Evolutionary conservation across 2,113 vertebrate genomes (phyloP), one percentile per base, ranked within the genome.

Genomic region (Pyrgilauda ruficollis): DNA sequence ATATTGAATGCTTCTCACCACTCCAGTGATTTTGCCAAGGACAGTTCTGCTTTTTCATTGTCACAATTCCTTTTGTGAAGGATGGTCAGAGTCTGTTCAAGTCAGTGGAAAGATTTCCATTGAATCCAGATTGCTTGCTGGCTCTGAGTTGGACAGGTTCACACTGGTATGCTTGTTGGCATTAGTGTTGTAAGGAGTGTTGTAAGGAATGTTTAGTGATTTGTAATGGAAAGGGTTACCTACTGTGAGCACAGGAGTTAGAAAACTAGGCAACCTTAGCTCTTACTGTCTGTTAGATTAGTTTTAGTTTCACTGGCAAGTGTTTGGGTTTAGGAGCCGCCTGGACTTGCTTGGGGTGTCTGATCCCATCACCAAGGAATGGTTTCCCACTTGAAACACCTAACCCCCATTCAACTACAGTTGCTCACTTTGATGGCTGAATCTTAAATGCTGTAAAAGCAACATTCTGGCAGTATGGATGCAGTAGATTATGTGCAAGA

Each of bases 331-430:
- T 81, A 6, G 72, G 70, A 76, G 30, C 26, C 0, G 93, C 75
- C 92, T 67, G 53, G 76, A 83, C 97, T 96, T 98, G 97, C 91
- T 90, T 66, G 24, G 61, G 26, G 95, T 61, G 80, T 87, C 87
- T 64, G 76, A 82, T 91, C 47, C 55, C 86, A 90, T 96, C 86
- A 67, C 24, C 62, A 52, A 86, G 88, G 96, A 95, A 85, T 87
- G 76, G 58, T 68, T 97, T 73, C 61, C 91, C 43, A 37, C 90
- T 95, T 84, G 62, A 67, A 94, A 84, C 33, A 91, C 83, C 86
- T 97, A 97, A 73, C 89, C 96, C 83, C 83, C 39, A 1, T 56
- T 52, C 62, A 89, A 6, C 95, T 84, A 90, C 94, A 88, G 84
- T 23, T 89, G 52, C 91, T 97, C 61, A 80, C 84, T 78, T 83